These are phyloP conservation scores for Halocynthia roretzi DNA, from an alignment of 23 tunicate species.

Conservation along the genomic window DNA sequence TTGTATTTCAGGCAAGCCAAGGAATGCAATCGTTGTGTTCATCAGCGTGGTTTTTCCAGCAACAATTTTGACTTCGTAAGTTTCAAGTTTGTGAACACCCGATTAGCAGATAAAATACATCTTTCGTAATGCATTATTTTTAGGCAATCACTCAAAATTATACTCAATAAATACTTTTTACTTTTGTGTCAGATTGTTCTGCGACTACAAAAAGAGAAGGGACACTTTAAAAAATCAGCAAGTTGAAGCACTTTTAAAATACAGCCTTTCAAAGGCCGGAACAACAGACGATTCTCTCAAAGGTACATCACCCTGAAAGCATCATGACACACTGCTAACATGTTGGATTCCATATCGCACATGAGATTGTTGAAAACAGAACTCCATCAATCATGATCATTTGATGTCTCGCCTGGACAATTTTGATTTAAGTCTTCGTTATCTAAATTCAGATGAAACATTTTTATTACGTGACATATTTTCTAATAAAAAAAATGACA, in stretches of 20 bases:
- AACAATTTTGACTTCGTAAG: constrained; percentile 6
- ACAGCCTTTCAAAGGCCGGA: constrained; percentile 11
- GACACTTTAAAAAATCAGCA: constrained; percentile 15
- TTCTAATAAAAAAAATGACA: too few species aligned
- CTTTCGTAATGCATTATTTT: too few species aligned
- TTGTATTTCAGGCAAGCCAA: constrained; percentile 4
- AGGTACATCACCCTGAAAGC: too few species aligned
- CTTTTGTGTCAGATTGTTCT: constrained; percentile 1
- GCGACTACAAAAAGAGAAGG: constrained; percentile 13
- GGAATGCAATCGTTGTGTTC: background rate
- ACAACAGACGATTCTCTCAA: constrained; percentile 10
- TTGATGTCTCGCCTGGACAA: constrained; percentile 81
- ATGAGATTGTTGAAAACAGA: background rate
- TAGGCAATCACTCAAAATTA: too few species aligned
- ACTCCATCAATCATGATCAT: constrained; percentile 36
- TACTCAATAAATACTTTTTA: background rate
- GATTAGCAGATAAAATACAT: too few species aligned
- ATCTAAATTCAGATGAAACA: background rate
- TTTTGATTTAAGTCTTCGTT: constrained; percentile 34
- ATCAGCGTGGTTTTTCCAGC: background rate
- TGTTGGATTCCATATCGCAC: too few species aligned
- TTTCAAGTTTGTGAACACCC: background rate
- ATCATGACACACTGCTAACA: too few species aligned
- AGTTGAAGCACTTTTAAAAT: constrained; percentile 6
- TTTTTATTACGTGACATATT: background rate